phyloP scores from a whole-genome alignment of 2,797 vertebrate genomes.

The Tokudaia muenninki region DNA sequence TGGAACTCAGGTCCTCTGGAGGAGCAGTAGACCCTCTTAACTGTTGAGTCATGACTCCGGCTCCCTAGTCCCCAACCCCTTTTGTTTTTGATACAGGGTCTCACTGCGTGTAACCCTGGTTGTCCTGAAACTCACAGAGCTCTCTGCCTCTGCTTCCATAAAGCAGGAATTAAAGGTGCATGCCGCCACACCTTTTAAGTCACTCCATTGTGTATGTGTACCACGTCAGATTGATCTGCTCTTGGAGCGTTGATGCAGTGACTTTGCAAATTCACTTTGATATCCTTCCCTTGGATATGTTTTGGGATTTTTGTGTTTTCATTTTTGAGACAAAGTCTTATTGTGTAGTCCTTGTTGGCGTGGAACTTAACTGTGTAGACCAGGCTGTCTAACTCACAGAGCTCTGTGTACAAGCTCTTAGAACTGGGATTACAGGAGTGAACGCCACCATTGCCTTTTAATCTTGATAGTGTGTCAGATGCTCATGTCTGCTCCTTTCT shows the following conservation, averaged over 20 bases:
- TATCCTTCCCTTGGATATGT: not conserved
- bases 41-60: not conserved
- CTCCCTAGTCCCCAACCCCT: not conserved
- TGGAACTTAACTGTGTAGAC: not conserved
- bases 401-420: not conserved
- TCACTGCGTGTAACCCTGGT: not conserved
- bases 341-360: not conserved
- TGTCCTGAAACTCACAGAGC: not conserved
- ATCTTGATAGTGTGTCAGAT: not conserved
- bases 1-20: not conserved
- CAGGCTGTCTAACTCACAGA: not conserved
- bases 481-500: slow-evolving; percentile 74
- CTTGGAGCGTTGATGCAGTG: not conserved
- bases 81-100: not conserved
- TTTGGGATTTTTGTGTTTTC: not conserved
- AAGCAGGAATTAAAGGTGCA: not conserved
- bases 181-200: not conserved
- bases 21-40: not conserved
- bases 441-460: not conserved
- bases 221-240: not conserved
- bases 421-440: not conserved
- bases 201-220: not conserved
- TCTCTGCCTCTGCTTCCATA: not conserved
- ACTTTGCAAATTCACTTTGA: slow-evolving; percentile 7
- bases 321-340: not conserved